Base-by-base conservation (phyloP, 1,140 invertebrate genomes). In the Mesaphorura yosii region DNA sequence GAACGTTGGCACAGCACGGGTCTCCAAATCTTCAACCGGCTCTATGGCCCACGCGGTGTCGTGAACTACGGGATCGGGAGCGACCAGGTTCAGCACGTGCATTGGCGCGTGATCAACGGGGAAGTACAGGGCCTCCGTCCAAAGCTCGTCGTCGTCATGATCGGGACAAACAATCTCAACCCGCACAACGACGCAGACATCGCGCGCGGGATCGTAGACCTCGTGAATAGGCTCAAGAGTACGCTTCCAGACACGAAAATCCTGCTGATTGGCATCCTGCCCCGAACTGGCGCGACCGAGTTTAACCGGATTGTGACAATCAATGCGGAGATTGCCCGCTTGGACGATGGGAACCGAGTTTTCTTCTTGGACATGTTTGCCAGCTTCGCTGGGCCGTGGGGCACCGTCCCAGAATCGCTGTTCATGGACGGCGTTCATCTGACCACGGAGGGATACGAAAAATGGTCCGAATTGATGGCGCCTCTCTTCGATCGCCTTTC, bases 51-150 rank as follows among this genome's bases (percentile, higher is more conserved):
- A n/a, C n/a, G 57, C 2, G 60, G 60, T 15, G 37, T 51, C 4
- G 53, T 78, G 15, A 78, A 78, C 59, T 77, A 78, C 67, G 75
- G 76, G 27, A 75, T 79, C 54, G 71, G 73, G 28, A 74, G 73
- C n/a, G 77, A 79, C 63, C 67, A 72, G 53, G 78, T 75, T 1
- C 70, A 77, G 59, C 67, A 79, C 67, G 65, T 78, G 12, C 62
- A 78, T 6, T 79, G 76, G 76, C 64, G 77, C 48, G 65, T 78
- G 15, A 57, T 66, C 25, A 75, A 79, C 67, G 76, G 77, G 54
- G 77, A 78, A 65, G 55, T 79, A 31, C 75, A 79, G 26, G 64
- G 66, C 25, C 41, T 58, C 37, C 15, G 31, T 4, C 76, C 77
- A 2, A 77, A 78, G 17, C 4, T 60, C 1, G 27, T 54, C 27